phyloP scores from a whole-genome alignment of 2,888 invertebrate genomes.

The Cacoxenus indagator region DNA sequence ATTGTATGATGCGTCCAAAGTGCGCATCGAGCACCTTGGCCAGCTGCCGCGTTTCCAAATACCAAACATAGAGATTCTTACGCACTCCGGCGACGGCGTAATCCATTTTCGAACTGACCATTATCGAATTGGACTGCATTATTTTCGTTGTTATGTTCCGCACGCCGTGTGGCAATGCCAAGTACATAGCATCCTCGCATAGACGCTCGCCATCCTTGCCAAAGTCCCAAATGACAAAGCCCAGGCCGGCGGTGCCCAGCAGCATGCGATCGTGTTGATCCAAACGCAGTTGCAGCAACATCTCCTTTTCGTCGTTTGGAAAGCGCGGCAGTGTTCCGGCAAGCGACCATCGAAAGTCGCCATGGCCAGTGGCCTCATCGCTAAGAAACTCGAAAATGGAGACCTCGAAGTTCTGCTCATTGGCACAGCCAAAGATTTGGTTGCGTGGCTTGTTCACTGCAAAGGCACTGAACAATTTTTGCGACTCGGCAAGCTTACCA shows the following conservation, averaged over 20 bases:
- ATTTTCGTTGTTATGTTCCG: conserved; percentile 94
- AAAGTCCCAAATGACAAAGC: conserved; percentile 87
- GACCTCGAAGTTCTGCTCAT: conserved; percentile 76
- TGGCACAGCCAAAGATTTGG: conserved; percentile 79
- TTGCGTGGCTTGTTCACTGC: conserved; percentile 78
- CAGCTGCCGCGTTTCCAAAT: conserved; percentile 82
- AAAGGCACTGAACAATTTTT: conserved; percentile 73
- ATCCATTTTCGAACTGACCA: conserved; percentile 89
- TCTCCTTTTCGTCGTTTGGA: conserved; percentile 81
- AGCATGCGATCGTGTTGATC: conserved; percentile 86
- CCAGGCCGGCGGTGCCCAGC: conserved; percentile 86
- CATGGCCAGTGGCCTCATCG: conserved; percentile 48
- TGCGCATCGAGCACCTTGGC: conserved; percentile 96
- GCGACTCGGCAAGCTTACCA: conserved; percentile 45
- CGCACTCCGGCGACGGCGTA: conserved; percentile 96
- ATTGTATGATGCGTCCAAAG: conserved; percentile 94
- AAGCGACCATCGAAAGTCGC: conserved; percentile 74
- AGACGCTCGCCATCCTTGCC: conserved; percentile 71
- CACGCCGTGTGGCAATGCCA: conserved; percentile 86
- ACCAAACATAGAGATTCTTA: conserved; percentile 96
- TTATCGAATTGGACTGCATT: conserved; percentile 90
- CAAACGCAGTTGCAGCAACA: conserved; percentile 85
- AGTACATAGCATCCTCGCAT: conserved; percentile 75
- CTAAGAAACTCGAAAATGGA: conserved; percentile 55
- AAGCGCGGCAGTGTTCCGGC: conserved; percentile 76